Evolutionary conservation across 1,140 invertebrate species (phyloP), one percentile per base, ranked within the genome.

Genomic region (Microplitis mediator): DNA sequence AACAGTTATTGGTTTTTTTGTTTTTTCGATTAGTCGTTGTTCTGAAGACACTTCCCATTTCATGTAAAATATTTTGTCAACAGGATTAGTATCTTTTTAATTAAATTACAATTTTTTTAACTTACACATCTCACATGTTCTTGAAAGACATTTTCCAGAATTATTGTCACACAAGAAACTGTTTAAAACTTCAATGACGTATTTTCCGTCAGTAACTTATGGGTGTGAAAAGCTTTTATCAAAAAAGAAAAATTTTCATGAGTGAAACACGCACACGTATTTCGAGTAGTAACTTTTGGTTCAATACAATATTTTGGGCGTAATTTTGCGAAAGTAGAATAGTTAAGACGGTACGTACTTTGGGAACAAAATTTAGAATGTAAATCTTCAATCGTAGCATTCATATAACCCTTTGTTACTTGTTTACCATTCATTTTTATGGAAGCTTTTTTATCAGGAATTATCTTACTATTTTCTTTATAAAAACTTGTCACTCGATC

Each of bases 231-330:
- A 70, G 72, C 35, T 34, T 64, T 35, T 5, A 76, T 51, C 31
- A 75, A 45, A 36, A 71, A 62, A 50, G 23, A 66, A 39, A 76
- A 69, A 32, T 74, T 76, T 75, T 72, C 69, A 72, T 76, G 69
- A 35, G 39, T 62, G 51, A 75, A 34, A 61, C 75, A 76, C 16
- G 64, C 65, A 74, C 75, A 76, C 34, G 66, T 69, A 69, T 73
- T 72, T 56, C 4, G 52, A 56, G 5, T 56, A 56, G 52, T 56
- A 56, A 56, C 52, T 56, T 75, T 72, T 14, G 73, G 69, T 67
- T 51, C 69, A 32, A 67, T 67, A 63, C 58, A 68, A 54, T 64
- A 72, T 56, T 56, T 56, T 8, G 36, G 36, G 36, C 36, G 36
- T 39, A 39, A 39, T 39, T 39, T 39, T 39, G 36, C 36, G 36